A percentile compares a stretch with the other conserved stretches of the same genome.
Conservation (phyloP, 2,797 vertebrate genomes). For the Urophycis tenuis region DNA sequence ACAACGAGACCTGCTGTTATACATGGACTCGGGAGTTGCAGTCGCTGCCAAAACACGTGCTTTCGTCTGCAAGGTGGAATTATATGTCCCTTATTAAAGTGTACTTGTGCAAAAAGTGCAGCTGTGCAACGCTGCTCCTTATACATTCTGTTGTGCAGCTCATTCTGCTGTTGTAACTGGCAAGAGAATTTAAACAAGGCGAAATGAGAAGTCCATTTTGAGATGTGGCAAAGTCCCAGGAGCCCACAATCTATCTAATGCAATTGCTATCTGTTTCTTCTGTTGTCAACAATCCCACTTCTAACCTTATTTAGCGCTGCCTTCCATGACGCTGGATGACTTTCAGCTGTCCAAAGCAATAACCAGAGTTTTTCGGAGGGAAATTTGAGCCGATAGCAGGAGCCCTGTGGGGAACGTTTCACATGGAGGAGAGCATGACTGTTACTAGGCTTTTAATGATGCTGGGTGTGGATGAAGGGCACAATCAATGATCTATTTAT, state of each 20-base stretch:
- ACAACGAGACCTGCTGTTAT: background rate
- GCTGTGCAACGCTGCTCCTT: background rate
- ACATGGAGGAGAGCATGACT: background rate
- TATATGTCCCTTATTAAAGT: background rate
- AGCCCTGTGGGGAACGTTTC: background rate
- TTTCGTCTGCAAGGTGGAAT: background rate
- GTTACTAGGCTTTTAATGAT: background rate
- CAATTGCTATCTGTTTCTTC: background rate
- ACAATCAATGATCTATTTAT: background rate
- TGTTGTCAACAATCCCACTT: background rate
- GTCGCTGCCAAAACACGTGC: background rate
- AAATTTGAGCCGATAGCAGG: background rate
- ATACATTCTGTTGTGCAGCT: background rate
- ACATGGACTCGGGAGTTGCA: background rate
- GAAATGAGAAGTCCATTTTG: background rate
- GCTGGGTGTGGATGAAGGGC: background rate
- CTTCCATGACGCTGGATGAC: background rate
- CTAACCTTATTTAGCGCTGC: background rate
- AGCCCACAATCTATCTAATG: background rate
- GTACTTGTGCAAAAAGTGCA: background rate
- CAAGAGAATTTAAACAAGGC: background rate
- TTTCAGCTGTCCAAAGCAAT: background rate
- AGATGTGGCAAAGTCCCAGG: background rate
- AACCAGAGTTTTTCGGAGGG: background rate
- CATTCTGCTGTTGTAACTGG: background rate